Percentiles rank a stretch among this genome's conserved stretches.
Conservation (phyloP, 2,888 invertebrate genomes). For the Nebria salina region DNA sequence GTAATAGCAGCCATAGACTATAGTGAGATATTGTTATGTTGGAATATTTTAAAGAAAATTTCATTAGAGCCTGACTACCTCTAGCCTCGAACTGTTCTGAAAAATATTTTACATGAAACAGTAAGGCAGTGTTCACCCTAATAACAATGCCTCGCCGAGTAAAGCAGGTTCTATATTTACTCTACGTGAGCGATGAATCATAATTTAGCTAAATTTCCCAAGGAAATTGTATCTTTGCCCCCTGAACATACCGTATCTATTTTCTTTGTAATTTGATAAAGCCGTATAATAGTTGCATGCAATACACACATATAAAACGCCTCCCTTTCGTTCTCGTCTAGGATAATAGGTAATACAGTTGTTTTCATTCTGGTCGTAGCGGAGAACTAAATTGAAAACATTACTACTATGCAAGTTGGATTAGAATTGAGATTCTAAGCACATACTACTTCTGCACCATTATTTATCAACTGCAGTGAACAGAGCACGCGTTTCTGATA, state of each 20-base stretch:
- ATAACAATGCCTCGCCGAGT: background rate
- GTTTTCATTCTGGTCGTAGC: background rate
- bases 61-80: background rate
- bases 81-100: background rate
- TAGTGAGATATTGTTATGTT: background rate
- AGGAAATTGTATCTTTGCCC: background rate
- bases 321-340: background rate
- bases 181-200: background rate
- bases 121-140: background rate
- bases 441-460: constrained; percentile 10
- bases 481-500: constrained; percentile 16
- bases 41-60: background rate
- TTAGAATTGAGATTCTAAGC: background rate
- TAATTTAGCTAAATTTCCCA: background rate
- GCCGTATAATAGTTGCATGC: background rate
- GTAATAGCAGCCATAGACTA: background rate
- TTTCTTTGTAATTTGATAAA: background rate
- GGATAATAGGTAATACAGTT: background rate
- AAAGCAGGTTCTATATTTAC: background rate
- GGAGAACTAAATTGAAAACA: background rate
- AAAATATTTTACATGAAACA: background rate
- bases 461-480: constrained; percentile 26
- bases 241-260: background rate
- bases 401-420: background rate
- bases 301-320: background rate